Conservation (phyloP, 1,140 invertebrate genomes). For the Achatina immaculata region DNA sequence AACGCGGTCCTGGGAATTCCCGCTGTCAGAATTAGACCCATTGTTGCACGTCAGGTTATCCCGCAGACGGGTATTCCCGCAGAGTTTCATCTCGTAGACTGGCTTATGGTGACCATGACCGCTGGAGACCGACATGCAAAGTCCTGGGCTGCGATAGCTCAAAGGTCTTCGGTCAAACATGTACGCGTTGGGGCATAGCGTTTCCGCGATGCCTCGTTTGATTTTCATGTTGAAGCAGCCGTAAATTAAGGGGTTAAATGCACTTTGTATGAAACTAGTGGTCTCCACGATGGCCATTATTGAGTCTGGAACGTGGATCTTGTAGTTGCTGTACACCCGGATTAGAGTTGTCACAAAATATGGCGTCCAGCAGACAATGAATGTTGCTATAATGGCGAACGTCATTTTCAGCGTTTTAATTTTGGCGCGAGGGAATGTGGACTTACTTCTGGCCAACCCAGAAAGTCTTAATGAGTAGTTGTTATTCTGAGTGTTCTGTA, state of each 20-base stretch:
- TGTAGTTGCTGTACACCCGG: constrained; percentile 71
- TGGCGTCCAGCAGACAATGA: constrained; percentile 72
- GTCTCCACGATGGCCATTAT: constrained; percentile 70
- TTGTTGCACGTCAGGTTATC: constrained; percentile 16
- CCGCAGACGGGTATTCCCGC: constrained; percentile 1
- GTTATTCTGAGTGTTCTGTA: constrained; percentile 40
- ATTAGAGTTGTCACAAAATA: constrained; percentile 71
- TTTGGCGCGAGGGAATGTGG: constrained; percentile 69
- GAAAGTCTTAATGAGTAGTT: constrained; percentile 52
- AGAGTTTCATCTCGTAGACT: constrained; percentile 32
- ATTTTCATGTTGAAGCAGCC: constrained; percentile 71
- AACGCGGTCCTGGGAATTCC: constrained; percentile 24
- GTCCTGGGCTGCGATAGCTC: constrained; percentile 26
- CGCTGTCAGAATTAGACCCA: constrained; percentile 10
- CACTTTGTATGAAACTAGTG: constrained; percentile 71
- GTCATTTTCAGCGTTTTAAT: constrained; percentile 73
- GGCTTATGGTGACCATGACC: constrained; percentile 8
- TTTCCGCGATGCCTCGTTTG: constrained; percentile 56
- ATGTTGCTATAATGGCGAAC: constrained; percentile 70
- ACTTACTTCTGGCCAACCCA: constrained; percentile 46
- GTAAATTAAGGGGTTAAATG: constrained; percentile 71
- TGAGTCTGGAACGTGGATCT: constrained; percentile 62
- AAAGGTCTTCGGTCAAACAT: constrained; percentile 21
- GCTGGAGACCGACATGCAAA: constrained; percentile 33
- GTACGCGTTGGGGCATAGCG: constrained; percentile 53